A percentile compares a stretch with the other conserved stretches of the same genome.
Evolutionary conservation across 2,888 invertebrate species (phyloP).

Genomic region (Athripsodes cinereus): DNA sequence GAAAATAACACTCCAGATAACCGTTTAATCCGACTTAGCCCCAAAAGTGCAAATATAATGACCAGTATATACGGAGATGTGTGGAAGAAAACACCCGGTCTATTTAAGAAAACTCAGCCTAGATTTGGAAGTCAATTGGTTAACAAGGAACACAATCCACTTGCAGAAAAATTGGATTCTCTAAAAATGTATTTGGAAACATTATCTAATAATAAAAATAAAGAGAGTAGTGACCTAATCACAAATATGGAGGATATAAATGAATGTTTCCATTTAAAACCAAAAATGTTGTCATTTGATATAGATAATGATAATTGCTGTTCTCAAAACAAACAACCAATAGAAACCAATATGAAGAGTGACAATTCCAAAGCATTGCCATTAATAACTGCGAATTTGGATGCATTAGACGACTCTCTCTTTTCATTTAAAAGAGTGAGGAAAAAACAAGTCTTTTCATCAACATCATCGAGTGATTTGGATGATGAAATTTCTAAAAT

Average conservation of each 20-base stretch:
- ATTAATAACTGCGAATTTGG: slow-evolving; percentile 13
- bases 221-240: background rate
- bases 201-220: slow-evolving; percentile 7
- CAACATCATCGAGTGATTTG: slow-evolving; percentile 3
- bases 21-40: slow-evolving; percentile 10
- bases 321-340: background rate
- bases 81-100: slow-evolving; percentile 48
- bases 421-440: slow-evolving; percentile 1
- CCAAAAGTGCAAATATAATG: slow-evolving; percentile 32
- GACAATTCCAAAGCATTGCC: too few relatives aligned
- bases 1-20: background rate
- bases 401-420: background rate
- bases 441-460: slow-evolving; percentile 3
- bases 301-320: slow-evolving; percentile 35
- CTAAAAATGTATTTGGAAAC: slow-evolving; percentile 6
- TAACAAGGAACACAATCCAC: background rate
- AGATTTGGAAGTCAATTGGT: background rate
- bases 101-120: slow-evolving; percentile 38
- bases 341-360: too few relatives aligned
- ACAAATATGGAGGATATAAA: too few relatives aligned
- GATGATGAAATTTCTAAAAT: background rate
- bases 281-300: slow-evolving; percentile 14
- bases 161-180: slow-evolving; percentile 9
- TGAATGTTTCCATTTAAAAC: background rate
- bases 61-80: slow-evolving; percentile 51